These are phyloP conservation scores for Tipula confusa DNA, from an alignment of 2,888 invertebrate genomes.

Conservation along the genomic window DNA sequence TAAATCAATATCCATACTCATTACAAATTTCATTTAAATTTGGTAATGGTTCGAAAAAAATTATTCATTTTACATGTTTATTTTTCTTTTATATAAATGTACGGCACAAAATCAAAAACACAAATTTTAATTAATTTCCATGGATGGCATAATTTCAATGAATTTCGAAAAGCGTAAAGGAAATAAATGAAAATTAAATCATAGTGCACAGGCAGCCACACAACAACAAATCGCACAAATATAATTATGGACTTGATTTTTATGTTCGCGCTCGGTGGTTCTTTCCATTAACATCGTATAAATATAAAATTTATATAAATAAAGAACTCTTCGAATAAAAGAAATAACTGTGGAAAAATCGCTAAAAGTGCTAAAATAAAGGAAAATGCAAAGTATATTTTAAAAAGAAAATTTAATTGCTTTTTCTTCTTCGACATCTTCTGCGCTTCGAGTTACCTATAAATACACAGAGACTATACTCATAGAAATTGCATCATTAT, in stretches of 20 bases:
- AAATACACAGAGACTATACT: not conserved
- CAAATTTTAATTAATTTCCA: not conserved
- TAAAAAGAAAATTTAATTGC: slow-evolving; percentile 14
- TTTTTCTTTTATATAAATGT: not conserved
- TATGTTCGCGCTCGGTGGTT: not conserved
- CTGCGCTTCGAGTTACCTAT: not conserved
- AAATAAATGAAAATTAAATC: not conserved
- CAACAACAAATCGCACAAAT: not conserved
- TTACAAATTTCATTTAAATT: too few species aligned
- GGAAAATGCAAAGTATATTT: not conserved
- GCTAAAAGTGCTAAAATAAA: not conserved
- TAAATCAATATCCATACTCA: too few species aligned
- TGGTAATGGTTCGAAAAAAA: too few species aligned
- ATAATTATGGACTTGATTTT: not conserved
- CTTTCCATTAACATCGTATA: not conserved
- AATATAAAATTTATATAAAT: not conserved
- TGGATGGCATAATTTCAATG: not conserved
- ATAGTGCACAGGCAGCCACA: not conserved
- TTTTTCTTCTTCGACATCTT: not conserved
- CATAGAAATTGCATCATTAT: not conserved
- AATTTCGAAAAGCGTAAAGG: not conserved
- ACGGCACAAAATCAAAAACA: not conserved
- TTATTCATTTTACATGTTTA: too few species aligned
- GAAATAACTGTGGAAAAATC: not conserved
- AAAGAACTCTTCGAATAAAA: not conserved